Evolutionary conservation across 2,888 invertebrate genomes (phyloP), one percentile per base, ranked within the genome.

Genomic region (Pomacea canaliculata): DNA sequence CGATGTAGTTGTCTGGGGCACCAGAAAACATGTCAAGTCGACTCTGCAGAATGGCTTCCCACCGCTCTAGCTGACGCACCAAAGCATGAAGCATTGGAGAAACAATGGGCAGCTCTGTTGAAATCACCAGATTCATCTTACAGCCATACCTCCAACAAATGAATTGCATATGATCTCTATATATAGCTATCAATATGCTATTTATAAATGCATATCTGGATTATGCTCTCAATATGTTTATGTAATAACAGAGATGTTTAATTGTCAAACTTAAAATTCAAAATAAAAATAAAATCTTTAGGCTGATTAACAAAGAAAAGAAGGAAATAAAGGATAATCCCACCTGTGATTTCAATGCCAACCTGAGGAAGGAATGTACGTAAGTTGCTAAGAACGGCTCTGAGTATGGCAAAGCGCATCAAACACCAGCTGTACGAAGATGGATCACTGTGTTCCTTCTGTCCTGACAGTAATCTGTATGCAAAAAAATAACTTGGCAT

Each of bases 351-450:
- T 91, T 98, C 97, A 85, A 97, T 95, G 82, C 97, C 97, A 83
- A 96, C 95, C 63, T 96, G 93, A 81, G 94, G 94, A 5, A 99
- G 93, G 92, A 99, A 98, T 85, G 96, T 94, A 85, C 95, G 95
- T 62, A 99, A 91, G 88, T 97, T 96, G 81, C 94, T 93, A 83
- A 96, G 95, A 73, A 96, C 94, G 78, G 97, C 93, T 85, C 95
- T 94, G 79, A 98, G 93, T 76, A 96, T 94, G 7, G 98, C 96
- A 86, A 97, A 93, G 81, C 98, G 94, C 92, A 99, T 94, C 81
- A 99, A 94, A 87, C 95, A 94, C 99, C 99, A 99, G 73, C 97
- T 96, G 91, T 97, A 98, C 59, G 98, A 97, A 89, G 95, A 95
- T 0, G 98, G 96, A 92, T 98, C 96, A 48, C 95, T 94, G 90